Evolutionary conservation across 2,797 vertebrate genomes (phyloP).

Genomic region (Notoglanidium macrostoma): DNA sequence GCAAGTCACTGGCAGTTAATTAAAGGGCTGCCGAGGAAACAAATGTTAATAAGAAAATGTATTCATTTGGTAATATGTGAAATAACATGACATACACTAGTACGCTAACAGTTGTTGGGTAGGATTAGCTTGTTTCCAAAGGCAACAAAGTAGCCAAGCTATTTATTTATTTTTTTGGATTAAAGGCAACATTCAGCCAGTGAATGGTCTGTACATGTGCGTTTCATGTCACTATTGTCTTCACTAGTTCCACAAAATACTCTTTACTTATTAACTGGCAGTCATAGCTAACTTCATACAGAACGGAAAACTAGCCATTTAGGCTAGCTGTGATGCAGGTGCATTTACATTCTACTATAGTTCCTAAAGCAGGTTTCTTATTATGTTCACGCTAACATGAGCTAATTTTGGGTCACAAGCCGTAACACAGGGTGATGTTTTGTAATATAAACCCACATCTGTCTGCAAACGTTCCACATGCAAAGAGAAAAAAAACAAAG

Average conservation of each 20-base stretch:
- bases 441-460: neutral
- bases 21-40: no score
- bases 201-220: neutral
- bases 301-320: neutral
- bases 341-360: neutral
- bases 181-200: neutral
- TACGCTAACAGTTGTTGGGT: neutral
- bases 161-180: neutral
- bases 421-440: neutral
- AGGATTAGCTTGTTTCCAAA: neutral
- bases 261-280: neutral
- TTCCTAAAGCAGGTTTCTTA: neutral
- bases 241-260: neutral
- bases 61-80: neutral
- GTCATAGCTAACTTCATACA: neutral
- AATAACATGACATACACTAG: neutral
- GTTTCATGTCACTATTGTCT: neutral
- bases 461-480: neutral
- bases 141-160: neutral
- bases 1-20: neutral
- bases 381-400: neutral
- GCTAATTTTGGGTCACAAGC: neutral
- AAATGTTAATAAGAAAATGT: neutral
- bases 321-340: no score
- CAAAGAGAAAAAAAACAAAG: no score